Base-by-base conservation (phyloP, 2,113 vertebrate genomes). In the Ageneiosus marmoratus region DNA sequence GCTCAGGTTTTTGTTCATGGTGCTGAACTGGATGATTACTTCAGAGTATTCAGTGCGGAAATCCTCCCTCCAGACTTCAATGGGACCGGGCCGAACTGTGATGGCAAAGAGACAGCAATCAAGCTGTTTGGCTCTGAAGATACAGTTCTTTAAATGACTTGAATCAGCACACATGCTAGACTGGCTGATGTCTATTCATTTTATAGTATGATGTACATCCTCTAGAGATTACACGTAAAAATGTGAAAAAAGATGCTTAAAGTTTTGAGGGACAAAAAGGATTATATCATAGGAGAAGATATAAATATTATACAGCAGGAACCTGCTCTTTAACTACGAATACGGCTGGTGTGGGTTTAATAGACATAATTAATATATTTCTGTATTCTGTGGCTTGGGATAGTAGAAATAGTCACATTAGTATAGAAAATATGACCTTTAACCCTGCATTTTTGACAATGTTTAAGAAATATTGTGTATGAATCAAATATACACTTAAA, bases 111-210 rank as follows among this genome's bases (percentile, higher is more conserved):
- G 0, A 91, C 93, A 0, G 95, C 97, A 2, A 92, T 92, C 89
- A 92, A 94, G 91, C 94, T 99, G 73, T 98, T 99, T n/a, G 96
- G 97, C 65, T 94, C 94, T 0, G 97, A 98, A 88, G 95, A 96
- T 89, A 99, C 98, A 0, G 96, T 96, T 65, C 95, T 99, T 65
- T 99, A 93, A 94, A 86, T 3, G 7, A 55, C 18, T 18, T 2
- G 55, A 50, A 34, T 67, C 24, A 58, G n/a, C 6, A 48, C 51
- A 13, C 56, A 37, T 37, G 53, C 58, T 48, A 56, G 37, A 16
- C 34, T n/a, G 73, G 7, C 34, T 9, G 8, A 65, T 16, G 1
- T 65, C 34, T 34, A 15, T 29, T 3, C 10, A 13, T 1, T 16
- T 12, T 50, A 11, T 11, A 50, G 3, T 18, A 63, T 34, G 60